Evolutionary conservation across 1,140 invertebrate genomes (phyloP), one percentile per base, ranked within the genome.

Genomic region (Anoplolepis gracilipes): DNA sequence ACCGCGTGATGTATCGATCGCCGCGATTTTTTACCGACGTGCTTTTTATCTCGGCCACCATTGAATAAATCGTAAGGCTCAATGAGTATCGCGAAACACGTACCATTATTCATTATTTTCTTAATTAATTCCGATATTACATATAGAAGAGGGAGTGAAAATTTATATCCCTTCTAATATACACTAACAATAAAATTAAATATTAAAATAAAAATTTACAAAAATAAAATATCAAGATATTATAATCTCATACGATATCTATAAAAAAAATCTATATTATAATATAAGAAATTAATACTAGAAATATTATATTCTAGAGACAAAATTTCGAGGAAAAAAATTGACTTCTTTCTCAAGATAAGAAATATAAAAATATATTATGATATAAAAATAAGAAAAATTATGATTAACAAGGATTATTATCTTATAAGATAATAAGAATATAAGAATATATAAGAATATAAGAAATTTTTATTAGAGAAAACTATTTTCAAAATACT

Each of bases 1-100:
- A 62, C 46, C 30, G 76, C 42, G 62, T 79, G 77, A 79, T 69
- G 49, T 79, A 79, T 79, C 77, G 77, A 79, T 79, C 77, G 77
- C 22, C 22, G 19, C 64, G 64, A 79, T 28, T 69, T 79, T 57
- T 55, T 28, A 55, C 16, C 76, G 5, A 79, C 55, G 76, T 22
- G 16, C 0, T 22, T 69, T 79, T 53, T 69, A 69, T 79, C 78
- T 79, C 53, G 46, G 61, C 78, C 36, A 33, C 36, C 67, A 67
- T 42, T 72, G 19, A 28, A 36, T 69, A 53, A 59, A 81, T 49
- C 36, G 22, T 33, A 16, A 42, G 30, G 16, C 22, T 25, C 30
- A 22, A 42, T 69, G 13, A 19, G 30, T 22, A 1, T 16, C 13
- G 22, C 7, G 64, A 42, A 36, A 70, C 3, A 25, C 11, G 5